Base-by-base conservation (phyloP, 2,797 vertebrate species). In the Sebastes minor region DNA sequence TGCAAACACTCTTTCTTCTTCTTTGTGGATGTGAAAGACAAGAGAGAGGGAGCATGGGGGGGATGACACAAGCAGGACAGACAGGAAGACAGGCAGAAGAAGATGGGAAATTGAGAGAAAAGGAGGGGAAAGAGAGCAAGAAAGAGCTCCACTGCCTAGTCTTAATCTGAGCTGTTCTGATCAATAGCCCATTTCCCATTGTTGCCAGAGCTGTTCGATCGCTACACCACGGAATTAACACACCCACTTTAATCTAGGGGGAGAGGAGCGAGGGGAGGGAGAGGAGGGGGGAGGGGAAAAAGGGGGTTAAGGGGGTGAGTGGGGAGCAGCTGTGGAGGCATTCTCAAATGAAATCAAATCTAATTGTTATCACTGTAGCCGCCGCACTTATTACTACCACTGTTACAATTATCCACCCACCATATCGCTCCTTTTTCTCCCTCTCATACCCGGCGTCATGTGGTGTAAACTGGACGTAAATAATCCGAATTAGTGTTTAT, bases 161-260 rank as follows among this genome's bases (percentile, higher is more conserved):
- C 97, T 98, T 98, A 98, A 98, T 98, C 97, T 98, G 97, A 97
- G 97, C 97, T 96, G 96, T 95, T 96, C 96, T 97, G 97, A 97
- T 98, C 97, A 97, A 98, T 98, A 97, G 97, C 97, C 97, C 97
- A 98, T 98, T 98, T 98, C 97, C 97, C 97, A 97, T 98, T 98
- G 97, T 98, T 98, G 97, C 97, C 97, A 98, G 97, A 97, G 97
- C 97, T 95, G 96, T 98, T 98, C 97, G 97, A 98, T 98, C 97
- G 97, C 96, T 97, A 97, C 96, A 97, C 97, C 97, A 95, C 93
- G 96, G 97, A 98, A 98, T 98, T 97, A 98, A 97, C 97, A 97
- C 97, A 97, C 97, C 94, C 95, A 97, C 97, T 96, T 98, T 98
- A 97, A 98, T 98, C 97, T 97, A 97, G 96, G 96, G 97, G 96